Evolutionary conservation across 1,140 invertebrate genomes (phyloP), one percentile per base, ranked within the genome.

Genomic region (Drosophila persimilis): DNA sequence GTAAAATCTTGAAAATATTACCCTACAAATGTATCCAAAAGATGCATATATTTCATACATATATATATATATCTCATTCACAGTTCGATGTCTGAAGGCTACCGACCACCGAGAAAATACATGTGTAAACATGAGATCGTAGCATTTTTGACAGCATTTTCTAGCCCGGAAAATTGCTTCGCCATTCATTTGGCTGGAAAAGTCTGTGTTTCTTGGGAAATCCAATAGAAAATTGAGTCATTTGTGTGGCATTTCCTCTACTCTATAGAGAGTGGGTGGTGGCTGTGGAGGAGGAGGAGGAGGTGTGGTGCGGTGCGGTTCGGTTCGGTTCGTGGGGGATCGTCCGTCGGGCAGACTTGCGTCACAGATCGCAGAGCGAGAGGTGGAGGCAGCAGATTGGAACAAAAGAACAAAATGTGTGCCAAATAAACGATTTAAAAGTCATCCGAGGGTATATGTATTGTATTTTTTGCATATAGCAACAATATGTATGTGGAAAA

Each of bases 381-480:
- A 4, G 35, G 35, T 11, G 4, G 35, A 13, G 35, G 9, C 35
- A 13, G 11, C 11, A 13, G 35, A 39, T 13, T 39, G 35, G 72
- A 60, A 85, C 58, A 66, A 61, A 65, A 62, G 60, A 44, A 39
- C 11, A 84, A 80, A 85, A 85, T 86, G 81, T 85, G 80, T 85
- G 80, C 80, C 80, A 85, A 85, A 77, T 77, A 61, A 60, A 70
- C 84, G 51, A 80, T 85, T 66, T 70, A 77, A 77, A 22, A 69
- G 56, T 57, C 51, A 20, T 39, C 50, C 47, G 54, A 43, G 47
- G 24, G 11, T 20, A 15, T 35, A 31, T 9, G 47, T 15, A 43
- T n/a, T 24, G 29, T 60, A 61, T 29, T 13, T 39, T 17, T 8
- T 35, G 2, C 13, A 17, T 51, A 51, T 73, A 20, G 20, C 20